These are phyloP conservation scores for Plecturocebus donacophilus DNA, from an alignment of 2,113 vertebrate genomes.

Conservation along the genomic window DNA sequence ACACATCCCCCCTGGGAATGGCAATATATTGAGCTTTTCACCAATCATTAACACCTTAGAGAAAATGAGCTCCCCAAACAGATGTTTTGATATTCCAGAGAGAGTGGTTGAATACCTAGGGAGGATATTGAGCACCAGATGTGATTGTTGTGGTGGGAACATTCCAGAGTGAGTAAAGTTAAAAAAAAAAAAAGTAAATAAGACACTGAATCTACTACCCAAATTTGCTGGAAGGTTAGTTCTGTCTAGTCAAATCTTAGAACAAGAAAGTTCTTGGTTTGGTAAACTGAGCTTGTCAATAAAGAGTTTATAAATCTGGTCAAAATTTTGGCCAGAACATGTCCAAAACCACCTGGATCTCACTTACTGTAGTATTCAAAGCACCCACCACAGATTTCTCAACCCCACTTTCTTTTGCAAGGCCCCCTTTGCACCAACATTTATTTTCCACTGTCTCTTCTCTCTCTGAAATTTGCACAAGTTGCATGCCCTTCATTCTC, in stretches of 20 bases:
- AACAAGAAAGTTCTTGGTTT: constrained; percentile 1
- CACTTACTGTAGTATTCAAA: neutral
- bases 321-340: constrained; percentile 12
- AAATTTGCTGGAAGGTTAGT: neutral
- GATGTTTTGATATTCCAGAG: constrained; percentile 5
- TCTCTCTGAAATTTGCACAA: neutral
- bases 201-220: neutral
- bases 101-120: neutral
- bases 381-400: neutral
- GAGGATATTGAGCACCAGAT: neutral
- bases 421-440: neutral
- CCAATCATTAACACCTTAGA: constrained; percentile 8
- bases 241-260: neutral
- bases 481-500: neutral
- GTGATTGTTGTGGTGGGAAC: neutral
- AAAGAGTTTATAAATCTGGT: neutral
- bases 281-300: neutral
- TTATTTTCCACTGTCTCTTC: neutral
- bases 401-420: neutral
- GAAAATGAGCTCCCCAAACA: neutral
- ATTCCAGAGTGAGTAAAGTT: neutral
- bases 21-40: neutral
- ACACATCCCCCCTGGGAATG: neutral
- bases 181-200: neutral
- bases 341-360: neutral